phyloP scores from a whole-genome alignment of 1,140 invertebrate genomes.

The Coelopa frigida region DNA sequence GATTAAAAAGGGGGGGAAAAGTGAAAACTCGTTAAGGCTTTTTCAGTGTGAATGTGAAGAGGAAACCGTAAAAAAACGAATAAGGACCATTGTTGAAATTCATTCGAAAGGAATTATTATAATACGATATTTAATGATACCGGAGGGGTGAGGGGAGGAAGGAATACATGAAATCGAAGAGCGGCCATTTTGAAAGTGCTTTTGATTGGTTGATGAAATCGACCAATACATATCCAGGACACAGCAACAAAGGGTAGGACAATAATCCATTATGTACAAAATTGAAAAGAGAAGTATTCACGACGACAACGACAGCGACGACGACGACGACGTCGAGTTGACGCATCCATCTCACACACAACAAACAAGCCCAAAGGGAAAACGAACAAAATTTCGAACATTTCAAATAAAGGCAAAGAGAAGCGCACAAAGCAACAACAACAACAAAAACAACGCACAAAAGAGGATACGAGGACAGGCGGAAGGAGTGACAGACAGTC shows the following conservation, averaged over 20 bases:
- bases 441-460: neutral
- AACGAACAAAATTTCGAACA: slow-evolving; percentile 1
- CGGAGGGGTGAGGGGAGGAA: neutral
- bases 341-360: neutral
- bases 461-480: neutral
- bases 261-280: slow-evolving; percentile 45
- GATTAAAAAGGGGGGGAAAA: no score
- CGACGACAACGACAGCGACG: neutral
- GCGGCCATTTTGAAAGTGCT: slow-evolving; percentile 44
- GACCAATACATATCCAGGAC: slow-evolving; percentile 40
- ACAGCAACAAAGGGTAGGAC: slow-evolving; percentile 32
- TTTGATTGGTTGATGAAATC: slow-evolving; percentile 45
- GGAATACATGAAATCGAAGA: slow-evolving; percentile 26
- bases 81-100: no score
- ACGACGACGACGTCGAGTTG: no score
- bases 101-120: no score
- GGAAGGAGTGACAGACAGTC: neutral
- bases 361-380: neutral
- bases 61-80: no score
- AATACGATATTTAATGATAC: no score
- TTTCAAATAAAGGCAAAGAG: neutral
- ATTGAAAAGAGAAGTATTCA: slow-evolving; percentile 10
- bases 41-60: no score
- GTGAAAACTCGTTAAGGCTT: no score
- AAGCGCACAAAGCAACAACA: neutral